These are phyloP conservation scores for Ptychochromis oligacanthus DNA, from an alignment of 2,113 vertebrate genomes.

Conservation along the genomic window DNA sequence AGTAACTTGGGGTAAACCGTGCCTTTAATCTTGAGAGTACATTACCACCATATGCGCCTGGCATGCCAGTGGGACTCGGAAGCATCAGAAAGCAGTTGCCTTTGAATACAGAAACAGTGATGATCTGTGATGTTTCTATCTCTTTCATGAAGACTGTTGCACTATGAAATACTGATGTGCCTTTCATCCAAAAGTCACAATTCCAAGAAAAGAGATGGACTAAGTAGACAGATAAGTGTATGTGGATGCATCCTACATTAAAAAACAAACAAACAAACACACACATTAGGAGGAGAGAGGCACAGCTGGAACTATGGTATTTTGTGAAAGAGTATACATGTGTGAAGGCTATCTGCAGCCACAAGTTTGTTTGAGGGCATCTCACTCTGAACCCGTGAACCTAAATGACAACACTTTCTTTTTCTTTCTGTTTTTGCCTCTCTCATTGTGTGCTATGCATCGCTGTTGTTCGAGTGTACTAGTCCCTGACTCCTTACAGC, in stretches of 20 bases:
- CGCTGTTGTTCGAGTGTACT: not conserved
- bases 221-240: not conserved
- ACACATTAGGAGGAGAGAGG: too few relatives aligned
- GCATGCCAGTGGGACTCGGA: not conserved
- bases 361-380: not conserved
- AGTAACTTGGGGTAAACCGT: not conserved
- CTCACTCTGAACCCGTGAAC: not conserved
- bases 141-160: conserved; percentile 5
- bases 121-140: conserved; percentile 4
- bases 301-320: not conserved
- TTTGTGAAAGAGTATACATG: conserved; percentile 17
- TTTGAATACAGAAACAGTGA: conserved; percentile 12
- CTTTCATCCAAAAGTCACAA: conserved; percentile 9
- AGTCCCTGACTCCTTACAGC: not conserved
- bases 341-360: not conserved
- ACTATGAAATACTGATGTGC: not conserved
- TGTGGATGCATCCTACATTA: not conserved
- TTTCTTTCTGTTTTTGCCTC: not conserved
- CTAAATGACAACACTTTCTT: not conserved
- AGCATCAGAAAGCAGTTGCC: conserved; percentile 1
- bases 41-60: not conserved
- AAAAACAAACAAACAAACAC: too few relatives aligned
- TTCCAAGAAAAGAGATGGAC: not conserved
- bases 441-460: too few relatives aligned
- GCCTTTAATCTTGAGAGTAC: conserved; percentile 15